Conservation (phyloP, 2,113 vertebrate species). For the Danionella cerebrum region DNA sequence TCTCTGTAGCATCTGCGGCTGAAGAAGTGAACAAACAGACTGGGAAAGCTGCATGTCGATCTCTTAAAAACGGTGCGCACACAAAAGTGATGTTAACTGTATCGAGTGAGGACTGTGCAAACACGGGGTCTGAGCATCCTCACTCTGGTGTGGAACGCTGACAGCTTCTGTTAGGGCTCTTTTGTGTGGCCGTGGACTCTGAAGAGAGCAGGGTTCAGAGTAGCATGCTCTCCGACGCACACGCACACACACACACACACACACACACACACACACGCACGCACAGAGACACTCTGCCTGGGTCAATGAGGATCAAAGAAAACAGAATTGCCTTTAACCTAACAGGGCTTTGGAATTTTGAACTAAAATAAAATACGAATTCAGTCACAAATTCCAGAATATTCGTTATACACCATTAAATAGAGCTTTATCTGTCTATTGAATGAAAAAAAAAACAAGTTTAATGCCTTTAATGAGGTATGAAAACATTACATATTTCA, state of each 20-base stretch:
- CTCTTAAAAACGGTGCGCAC: slow-evolving; percentile 53
- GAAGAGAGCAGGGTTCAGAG: slow-evolving; percentile 57
- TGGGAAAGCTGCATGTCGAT: slow-evolving; percentile 41
- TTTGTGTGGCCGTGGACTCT: slow-evolving; percentile 60
- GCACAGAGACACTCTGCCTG: neutral
- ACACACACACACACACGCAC: slow-evolving; percentile 55
- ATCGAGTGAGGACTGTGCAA: slow-evolving; percentile 64
- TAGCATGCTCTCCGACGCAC: slow-evolving; percentile 54
- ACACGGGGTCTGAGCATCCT: slow-evolving; percentile 55
- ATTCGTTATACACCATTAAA: too few relatives aligned
- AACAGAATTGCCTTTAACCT: neutral
- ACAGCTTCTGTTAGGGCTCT: slow-evolving; percentile 75
- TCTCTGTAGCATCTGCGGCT: slow-evolving; percentile 16
- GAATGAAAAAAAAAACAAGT: too few relatives aligned
- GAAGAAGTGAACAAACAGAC: slow-evolving; percentile 16
- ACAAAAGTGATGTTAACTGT: slow-evolving; percentile 55
- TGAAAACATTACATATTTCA: too few relatives aligned
- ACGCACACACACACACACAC: slow-evolving; percentile 54
- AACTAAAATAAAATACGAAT: too few relatives aligned
- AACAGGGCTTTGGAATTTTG: neutral
- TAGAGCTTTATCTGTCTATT: too few relatives aligned
- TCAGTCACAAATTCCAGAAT: too few relatives aligned
- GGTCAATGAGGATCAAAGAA: slow-evolving; percentile 15
- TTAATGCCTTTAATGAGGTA: too few relatives aligned
- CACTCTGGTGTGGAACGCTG: slow-evolving; percentile 61